phyloP scores from a whole-genome alignment of 2,888 invertebrate genomes.

The Ornithoptera priamus region DNA sequence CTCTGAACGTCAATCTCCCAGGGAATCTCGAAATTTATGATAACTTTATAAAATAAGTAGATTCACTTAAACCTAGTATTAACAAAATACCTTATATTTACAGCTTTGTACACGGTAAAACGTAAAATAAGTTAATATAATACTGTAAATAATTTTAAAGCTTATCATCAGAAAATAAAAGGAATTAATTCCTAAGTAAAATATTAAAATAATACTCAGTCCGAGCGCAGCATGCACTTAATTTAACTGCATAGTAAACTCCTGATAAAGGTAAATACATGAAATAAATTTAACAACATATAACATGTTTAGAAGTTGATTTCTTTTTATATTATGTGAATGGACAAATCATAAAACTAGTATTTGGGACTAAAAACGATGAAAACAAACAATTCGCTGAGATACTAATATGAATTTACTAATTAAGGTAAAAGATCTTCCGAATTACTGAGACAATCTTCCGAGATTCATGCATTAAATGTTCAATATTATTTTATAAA shows the following conservation, averaged over 20 bases:
- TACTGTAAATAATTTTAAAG: slow-evolving; percentile 77
- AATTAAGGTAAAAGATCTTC: neutral
- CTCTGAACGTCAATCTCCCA: slow-evolving; percentile 6
- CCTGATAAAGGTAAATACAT: slow-evolving; percentile 23
- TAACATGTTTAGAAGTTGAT: neutral
- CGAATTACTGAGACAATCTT: neutral
- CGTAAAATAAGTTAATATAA: slow-evolving; percentile 72
- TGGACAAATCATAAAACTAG: neutral
- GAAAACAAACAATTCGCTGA: neutral
- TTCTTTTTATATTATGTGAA: neutral
- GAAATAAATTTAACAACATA: neutral
- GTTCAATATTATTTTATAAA: neutral
- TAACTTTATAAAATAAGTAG: slow-evolving; percentile 30
- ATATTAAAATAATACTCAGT: slow-evolving; percentile 63
- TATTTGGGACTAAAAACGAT: neutral
- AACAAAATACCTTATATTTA: slow-evolving; percentile 63
- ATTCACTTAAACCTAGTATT: slow-evolving; percentile 39
- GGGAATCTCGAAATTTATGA: slow-evolving; percentile 34
- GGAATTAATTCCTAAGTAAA: slow-evolving; percentile 34
- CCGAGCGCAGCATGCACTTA: slow-evolving; percentile 31
- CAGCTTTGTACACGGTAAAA: slow-evolving; percentile 69
- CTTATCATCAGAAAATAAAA: slow-evolving; percentile 54
- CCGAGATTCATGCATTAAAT: neutral
- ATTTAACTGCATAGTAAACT: slow-evolving; percentile 11
- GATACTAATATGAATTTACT: no score